A percentile compares a stretch with the other conserved stretches of the same genome.
phyloP scores from a whole-genome alignment of 53 echinoderm and acorn worm genomes.

The Patiria pectinifera region DNA sequence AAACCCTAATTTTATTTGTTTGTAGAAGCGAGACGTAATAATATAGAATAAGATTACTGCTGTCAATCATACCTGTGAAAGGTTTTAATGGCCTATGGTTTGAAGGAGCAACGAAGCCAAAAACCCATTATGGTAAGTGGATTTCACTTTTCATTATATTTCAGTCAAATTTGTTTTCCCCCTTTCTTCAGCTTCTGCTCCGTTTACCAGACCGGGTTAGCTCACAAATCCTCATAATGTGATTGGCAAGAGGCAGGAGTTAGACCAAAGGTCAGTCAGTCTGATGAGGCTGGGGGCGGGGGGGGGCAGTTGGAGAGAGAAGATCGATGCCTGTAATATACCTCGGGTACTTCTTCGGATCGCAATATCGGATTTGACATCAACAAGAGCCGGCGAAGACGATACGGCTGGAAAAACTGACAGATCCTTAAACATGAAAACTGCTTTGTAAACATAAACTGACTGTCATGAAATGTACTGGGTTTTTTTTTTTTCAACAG shows the following conservation, averaged over 20 bases:
- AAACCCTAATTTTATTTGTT: neutral
- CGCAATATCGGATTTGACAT: slow-evolving; percentile 32
- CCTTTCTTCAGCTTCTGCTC: neutral
- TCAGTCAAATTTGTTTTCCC: neutral
- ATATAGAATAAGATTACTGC: neutral
- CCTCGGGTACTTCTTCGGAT: neutral
- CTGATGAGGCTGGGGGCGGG: neutral
- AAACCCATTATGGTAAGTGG: slow-evolving; percentile 53
- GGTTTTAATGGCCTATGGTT: neutral
- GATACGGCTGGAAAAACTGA: neutral
- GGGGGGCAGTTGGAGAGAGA: neutral
- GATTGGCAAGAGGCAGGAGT: slow-evolving; percentile 37
- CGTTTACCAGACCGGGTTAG: slow-evolving; percentile 29
- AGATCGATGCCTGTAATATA: neutral
- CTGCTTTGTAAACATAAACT: neutral
- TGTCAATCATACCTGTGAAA: slow-evolving; percentile 17
- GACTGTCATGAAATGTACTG: neutral
- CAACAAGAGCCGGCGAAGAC: slow-evolving; percentile 1
- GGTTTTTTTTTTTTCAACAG: neutral
- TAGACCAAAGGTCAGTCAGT: slow-evolving; percentile 35
- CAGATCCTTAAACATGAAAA: neutral
- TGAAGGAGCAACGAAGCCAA: neutral
- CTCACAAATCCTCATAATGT: slow-evolving; percentile 56
- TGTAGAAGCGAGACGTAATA: neutral
- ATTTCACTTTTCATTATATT: neutral